Conservation (phyloP, 2,888 invertebrate genomes). For the Acanthococcus lagerstroemiae region DNA sequence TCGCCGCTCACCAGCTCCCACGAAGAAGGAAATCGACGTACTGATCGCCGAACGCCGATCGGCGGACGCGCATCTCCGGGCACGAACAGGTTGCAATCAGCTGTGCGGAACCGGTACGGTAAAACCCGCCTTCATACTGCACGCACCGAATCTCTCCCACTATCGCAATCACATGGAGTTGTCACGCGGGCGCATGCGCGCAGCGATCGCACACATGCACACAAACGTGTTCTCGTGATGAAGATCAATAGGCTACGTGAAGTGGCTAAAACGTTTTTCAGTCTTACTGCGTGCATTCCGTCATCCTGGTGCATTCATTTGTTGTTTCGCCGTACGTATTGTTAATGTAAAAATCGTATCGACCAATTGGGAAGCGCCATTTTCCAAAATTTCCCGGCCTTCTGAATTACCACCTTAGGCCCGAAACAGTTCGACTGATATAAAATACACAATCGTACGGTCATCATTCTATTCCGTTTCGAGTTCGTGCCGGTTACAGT, state of each 20-base stretch:
- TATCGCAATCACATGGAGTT: neutral
- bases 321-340: constrained; percentile 11
- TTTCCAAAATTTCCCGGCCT: constrained; percentile 30
- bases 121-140: constrained; percentile 12
- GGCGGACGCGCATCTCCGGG: neutral
- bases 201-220: neutral
- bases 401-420: constrained; percentile 14
- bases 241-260: constrained; percentile 29
- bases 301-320: constrained; percentile 21
- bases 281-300: constrained; percentile 20
- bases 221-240: constrained; percentile 9
- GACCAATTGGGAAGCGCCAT: constrained; percentile 27
- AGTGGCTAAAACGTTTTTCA: constrained; percentile 20
- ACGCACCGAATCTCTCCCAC: neutral
- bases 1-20: too few relatives aligned
- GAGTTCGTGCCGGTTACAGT: constrained; percentile 27
- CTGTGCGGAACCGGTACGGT: neutral
- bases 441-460: constrained; percentile 16
- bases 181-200: neutral
- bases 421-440: constrained; percentile 18
- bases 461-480: constrained; percentile 23
- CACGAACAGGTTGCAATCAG: too few relatives aligned
- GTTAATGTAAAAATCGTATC: constrained; percentile 16
- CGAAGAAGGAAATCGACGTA: neutral
- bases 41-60: neutral